phyloP scores from a whole-genome alignment of 2,888 invertebrate species.

The Seira musarum region DNA sequence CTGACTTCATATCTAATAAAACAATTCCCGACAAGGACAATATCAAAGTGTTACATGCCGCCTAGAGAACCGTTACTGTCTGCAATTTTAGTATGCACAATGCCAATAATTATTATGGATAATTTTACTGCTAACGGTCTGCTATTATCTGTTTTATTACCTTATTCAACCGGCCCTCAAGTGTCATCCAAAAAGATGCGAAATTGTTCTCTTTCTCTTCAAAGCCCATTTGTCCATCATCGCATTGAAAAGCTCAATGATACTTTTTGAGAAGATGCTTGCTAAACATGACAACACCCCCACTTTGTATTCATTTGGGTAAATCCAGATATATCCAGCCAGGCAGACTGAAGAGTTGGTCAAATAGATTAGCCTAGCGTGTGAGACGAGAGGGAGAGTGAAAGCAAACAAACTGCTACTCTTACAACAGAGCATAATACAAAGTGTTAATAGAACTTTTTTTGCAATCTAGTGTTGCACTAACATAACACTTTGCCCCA shows the following conservation, averaged over 20 bases:
- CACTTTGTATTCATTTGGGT: not conserved
- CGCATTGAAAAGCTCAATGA: not conserved
- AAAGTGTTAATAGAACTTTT: too few relatives aligned
- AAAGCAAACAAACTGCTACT: too few relatives aligned
- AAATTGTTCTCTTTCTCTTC: not conserved
- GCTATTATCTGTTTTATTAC: not conserved
- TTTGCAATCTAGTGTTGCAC: too few relatives aligned
- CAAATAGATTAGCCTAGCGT: too few relatives aligned
- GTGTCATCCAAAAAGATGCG: too few relatives aligned
- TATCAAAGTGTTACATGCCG: too few relatives aligned
- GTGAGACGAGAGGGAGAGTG: too few relatives aligned
- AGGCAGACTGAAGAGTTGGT: too few relatives aligned
- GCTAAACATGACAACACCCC: not conserved
- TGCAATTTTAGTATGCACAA: not conserved
- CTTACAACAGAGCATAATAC: too few relatives aligned
- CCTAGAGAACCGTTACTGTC: not conserved
- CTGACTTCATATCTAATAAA: too few relatives aligned
- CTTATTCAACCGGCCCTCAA: not conserved
- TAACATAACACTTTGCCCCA: too few relatives aligned
- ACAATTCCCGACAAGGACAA: too few relatives aligned
- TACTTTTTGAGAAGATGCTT: not conserved
- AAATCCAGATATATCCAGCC: not conserved
- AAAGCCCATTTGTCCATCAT: not conserved
- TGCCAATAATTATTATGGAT: not conserved
- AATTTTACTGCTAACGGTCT: not conserved